Conservation (phyloP, 2,888 invertebrate genomes). For the Eristalinus aeneus region DNA sequence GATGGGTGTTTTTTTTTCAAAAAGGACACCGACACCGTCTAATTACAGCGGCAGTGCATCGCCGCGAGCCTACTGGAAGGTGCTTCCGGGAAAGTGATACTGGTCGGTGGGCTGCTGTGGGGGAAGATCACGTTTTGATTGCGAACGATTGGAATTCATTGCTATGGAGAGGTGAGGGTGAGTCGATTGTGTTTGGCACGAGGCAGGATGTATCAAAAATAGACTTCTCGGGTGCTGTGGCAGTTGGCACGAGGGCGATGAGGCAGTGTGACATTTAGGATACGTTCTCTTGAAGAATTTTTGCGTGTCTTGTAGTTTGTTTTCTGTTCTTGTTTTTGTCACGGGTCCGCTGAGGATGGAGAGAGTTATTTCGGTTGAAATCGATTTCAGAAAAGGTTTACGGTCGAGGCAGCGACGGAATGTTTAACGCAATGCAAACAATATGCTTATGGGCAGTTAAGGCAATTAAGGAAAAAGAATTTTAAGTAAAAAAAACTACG, state of each 20-base stretch:
- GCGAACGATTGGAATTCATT: not conserved
- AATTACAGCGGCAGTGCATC: not conserved
- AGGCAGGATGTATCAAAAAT: not conserved
- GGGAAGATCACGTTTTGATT: not conserved
- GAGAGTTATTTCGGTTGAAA: not conserved
- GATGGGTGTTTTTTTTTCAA: not conserved
- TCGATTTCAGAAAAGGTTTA: not conserved
- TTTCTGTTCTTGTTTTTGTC: too few species aligned
- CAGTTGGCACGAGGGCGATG: not conserved
- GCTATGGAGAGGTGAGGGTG: not conserved
- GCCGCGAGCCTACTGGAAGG: not conserved
- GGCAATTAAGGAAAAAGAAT: too few species aligned
- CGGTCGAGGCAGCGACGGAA: not conserved
- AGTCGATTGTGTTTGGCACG: not conserved
- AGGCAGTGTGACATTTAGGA: not conserved
- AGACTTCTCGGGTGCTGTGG: not conserved
- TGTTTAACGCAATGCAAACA: too few species aligned
- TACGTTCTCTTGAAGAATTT: not conserved
- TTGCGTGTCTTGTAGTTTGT: not conserved
- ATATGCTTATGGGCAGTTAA: too few species aligned
- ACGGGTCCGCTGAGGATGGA: not conserved
- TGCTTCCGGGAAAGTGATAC: not conserved
- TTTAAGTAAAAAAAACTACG: too few species aligned
- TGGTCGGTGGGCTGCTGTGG: not conserved
- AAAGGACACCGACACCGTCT: not conserved